Percentiles rank a stretch among this genome's conserved stretches.
Conservation (phyloP, 2,888 invertebrate genomes). For the Steinernema carpocapsae region DNA sequence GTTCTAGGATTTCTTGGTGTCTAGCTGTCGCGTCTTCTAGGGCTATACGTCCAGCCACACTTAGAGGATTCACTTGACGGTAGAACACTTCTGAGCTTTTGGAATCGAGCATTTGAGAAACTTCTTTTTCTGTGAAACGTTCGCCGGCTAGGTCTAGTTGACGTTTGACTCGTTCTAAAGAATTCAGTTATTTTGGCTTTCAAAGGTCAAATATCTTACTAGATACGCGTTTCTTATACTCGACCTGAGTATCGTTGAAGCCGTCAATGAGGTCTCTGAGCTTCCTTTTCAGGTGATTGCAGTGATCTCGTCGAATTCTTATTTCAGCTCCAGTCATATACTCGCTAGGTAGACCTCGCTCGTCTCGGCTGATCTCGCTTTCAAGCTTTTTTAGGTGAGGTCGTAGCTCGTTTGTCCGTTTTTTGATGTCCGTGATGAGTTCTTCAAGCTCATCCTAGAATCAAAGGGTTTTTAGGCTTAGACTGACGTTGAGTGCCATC, state of each 20-base stretch:
- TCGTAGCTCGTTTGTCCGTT: slow-evolving; percentile 40
- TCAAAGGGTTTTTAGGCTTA: background rate
- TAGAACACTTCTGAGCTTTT: slow-evolving; percentile 60
- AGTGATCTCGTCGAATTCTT: slow-evolving; percentile 60
- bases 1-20: slow-evolving; percentile 97
- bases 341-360: slow-evolving; percentile 31
- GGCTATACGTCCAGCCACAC: slow-evolving; percentile 57
- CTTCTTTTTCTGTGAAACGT: slow-evolving; percentile 54
- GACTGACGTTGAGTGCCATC: too few relatives aligned
- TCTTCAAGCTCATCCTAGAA: slow-evolving; percentile 59
- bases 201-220: too few relatives aligned
- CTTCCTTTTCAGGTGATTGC: slow-evolving; percentile 57
- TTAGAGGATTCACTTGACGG: slow-evolving; percentile 63
- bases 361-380: slow-evolving; percentile 41
- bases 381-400: slow-evolving; percentile 48
- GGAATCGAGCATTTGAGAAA: slow-evolving; percentile 61
- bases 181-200: background rate
- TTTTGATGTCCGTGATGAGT: slow-evolving; percentile 55
- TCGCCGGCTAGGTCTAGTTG: slow-evolving; percentile 64
- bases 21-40: slow-evolving; percentile 72
- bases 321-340: slow-evolving; percentile 43
- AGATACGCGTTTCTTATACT: slow-evolving; percentile 64
- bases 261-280: slow-evolving; percentile 56
- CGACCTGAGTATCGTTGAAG: slow-evolving; percentile 62
- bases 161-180: slow-evolving; percentile 62